A percentile compares a stretch with the other conserved stretches of the same genome.
phyloP scores from a whole-genome alignment of 2,888 invertebrate species.

The Dynastes maya region DNA sequence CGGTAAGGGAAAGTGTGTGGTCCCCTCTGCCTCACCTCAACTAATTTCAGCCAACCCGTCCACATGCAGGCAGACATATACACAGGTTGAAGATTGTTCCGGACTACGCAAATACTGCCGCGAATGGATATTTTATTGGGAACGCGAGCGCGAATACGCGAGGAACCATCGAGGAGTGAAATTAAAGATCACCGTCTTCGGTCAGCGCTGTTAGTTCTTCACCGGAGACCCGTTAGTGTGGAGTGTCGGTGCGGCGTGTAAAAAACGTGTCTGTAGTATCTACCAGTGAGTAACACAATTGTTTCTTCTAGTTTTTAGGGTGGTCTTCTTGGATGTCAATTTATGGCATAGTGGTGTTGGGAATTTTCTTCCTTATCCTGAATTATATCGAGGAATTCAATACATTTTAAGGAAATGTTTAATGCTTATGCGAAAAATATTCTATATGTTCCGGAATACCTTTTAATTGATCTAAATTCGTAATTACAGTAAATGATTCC shows the following conservation, averaged over 20 bases:
- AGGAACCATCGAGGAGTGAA: slow-evolving; percentile 45
- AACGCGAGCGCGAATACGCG: slow-evolving; percentile 36
- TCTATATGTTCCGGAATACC: no score
- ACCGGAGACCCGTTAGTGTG: slow-evolving; percentile 45
- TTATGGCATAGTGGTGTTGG: no score
- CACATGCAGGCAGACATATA: slow-evolving; percentile 4
- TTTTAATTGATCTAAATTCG: no score
- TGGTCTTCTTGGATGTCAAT: not conserved
- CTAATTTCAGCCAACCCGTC: not conserved
- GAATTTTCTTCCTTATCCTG: no score
- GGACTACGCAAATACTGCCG: slow-evolving; percentile 23
- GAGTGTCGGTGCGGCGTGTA: slow-evolving; percentile 44
- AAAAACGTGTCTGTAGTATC: slow-evolving; percentile 29
- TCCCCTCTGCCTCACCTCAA: slow-evolving; percentile 23
- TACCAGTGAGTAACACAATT: slow-evolving; percentile 45
- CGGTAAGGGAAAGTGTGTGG: slow-evolving; percentile 45
- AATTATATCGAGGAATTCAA: no score
- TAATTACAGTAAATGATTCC: no score
- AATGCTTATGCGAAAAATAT: not conserved
- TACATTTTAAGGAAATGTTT: no score
- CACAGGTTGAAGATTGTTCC: slow-evolving; percentile 33
- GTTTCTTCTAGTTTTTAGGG: slow-evolving; percentile 5
- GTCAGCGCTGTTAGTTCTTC: slow-evolving; percentile 46
- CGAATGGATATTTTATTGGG: slow-evolving; percentile 13
- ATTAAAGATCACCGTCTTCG: slow-evolving; percentile 47